phyloP scores from a whole-genome alignment of 2,888 invertebrate species.

The Cyaniris semiargus region DNA sequence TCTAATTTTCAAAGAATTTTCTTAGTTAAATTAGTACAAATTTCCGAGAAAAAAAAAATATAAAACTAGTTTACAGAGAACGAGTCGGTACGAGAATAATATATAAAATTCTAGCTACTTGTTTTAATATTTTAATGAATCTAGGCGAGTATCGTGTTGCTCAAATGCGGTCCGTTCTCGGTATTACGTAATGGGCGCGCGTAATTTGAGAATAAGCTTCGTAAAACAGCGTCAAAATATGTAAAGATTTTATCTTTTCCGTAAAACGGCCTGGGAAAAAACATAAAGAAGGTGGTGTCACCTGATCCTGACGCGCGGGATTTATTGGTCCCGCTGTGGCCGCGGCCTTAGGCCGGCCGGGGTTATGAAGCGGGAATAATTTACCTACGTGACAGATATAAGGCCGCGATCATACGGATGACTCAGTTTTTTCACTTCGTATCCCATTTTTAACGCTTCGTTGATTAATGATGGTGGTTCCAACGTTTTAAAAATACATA shows the following conservation, averaged over 20 bases:
- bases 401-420: constrained; percentile 59
- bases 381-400: constrained; percentile 65
- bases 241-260: constrained; percentile 81
- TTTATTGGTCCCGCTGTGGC: constrained; percentile 75
- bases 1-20: constrained; percentile 46
- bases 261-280: constrained; percentile 82
- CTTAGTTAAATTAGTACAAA: constrained; percentile 36
- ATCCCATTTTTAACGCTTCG: constrained; percentile 36
- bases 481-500: constrained; percentile 44
- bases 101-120: constrained; percentile 32
- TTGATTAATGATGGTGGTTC: constrained; percentile 43
- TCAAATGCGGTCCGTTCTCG: constrained; percentile 64
- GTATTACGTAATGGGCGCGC: constrained; percentile 74
- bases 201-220: constrained; percentile 78
- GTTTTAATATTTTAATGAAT: constrained; percentile 35
- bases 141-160: constrained; percentile 43
- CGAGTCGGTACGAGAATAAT: background rate
- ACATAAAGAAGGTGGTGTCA: constrained; percentile 82
- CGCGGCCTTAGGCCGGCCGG: constrained; percentile 74
- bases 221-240: constrained; percentile 80
- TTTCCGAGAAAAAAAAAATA: constrained; percentile 9
- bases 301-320: constrained; percentile 77
- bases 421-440: constrained; percentile 50
- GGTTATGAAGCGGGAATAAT: constrained; percentile 77
- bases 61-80: constrained; percentile 3